These are phyloP conservation scores for Drosophila niveifrons DNA, from an alignment of 2,888 invertebrate species.

Conservation along the genomic window DNA sequence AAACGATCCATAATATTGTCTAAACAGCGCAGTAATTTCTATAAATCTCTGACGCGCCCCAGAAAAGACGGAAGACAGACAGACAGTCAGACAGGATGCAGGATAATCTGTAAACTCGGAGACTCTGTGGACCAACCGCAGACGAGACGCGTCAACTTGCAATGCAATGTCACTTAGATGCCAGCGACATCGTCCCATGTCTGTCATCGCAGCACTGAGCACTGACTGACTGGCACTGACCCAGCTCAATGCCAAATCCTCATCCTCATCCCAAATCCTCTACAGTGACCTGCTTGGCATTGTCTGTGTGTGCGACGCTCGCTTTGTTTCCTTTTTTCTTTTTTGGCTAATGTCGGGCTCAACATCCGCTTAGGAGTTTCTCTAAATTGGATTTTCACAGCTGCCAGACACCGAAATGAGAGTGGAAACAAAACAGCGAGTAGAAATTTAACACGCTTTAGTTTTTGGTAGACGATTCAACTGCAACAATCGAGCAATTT, in stretches of 20 bases:
- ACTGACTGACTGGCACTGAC: constrained; percentile 28
- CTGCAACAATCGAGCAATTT: constrained; percentile 51
- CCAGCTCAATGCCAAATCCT: constrained; percentile 18
- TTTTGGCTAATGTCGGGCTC: constrained; percentile 46
- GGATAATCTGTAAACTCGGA: background rate
- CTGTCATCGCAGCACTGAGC: constrained; percentile 55
- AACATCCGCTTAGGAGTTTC: constrained; percentile 71
- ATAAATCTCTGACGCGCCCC: constrained; percentile 37
- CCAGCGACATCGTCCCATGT: constrained; percentile 63
- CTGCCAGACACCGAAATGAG: constrained; percentile 60
- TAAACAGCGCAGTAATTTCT: constrained; percentile 67
- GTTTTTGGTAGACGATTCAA: constrained; percentile 26
- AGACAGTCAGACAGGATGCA: constrained; percentile 17
- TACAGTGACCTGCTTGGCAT: constrained; percentile 47
- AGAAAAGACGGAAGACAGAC: constrained; percentile 11
- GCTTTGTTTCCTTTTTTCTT: constrained; percentile 31
- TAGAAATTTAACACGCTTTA: constrained; percentile 68
- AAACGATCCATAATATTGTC: constrained; percentile 73
- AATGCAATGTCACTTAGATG: constrained; percentile 66
- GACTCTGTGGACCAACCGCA: constrained; percentile 55
- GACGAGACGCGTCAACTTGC: constrained; percentile 47
- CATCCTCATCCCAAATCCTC: constrained; percentile 6
- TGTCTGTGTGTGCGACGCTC: constrained; percentile 38
- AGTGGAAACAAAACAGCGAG: constrained; percentile 14
- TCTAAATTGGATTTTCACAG: constrained; percentile 80